These are phyloP conservation scores for Batillaria attramentaria DNA, from an alignment of 1,140 invertebrate genomes.

Conservation along the genomic window DNA sequence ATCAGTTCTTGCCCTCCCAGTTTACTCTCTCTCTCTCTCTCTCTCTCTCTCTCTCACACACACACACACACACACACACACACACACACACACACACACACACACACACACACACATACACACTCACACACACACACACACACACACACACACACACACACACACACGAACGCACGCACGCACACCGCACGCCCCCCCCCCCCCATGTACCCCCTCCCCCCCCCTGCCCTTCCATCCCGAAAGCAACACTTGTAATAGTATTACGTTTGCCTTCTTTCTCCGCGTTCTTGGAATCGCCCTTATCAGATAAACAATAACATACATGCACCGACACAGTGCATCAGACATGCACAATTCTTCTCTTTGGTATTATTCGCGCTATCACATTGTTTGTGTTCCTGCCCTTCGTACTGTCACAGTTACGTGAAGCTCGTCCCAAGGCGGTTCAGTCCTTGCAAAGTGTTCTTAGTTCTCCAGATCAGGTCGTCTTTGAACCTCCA, in stretches of 20 bases:
- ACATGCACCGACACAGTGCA: background rate
- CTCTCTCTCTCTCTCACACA: background rate
- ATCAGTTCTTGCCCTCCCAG: background rate
- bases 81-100: background rate
- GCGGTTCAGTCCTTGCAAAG: background rate
- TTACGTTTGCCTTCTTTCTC: background rate
- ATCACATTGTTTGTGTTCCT: background rate
- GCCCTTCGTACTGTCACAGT: background rate
- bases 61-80: background rate
- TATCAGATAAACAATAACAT: background rate
- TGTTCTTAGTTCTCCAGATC: background rate
- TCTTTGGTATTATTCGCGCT: background rate
- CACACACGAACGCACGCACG: too few relatives aligned
- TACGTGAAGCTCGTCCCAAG: background rate
- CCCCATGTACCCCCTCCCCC: too few relatives aligned
- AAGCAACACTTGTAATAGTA: background rate
- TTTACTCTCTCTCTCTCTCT: background rate
- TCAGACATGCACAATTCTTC: background rate
- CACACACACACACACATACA: background rate
- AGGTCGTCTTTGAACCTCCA: background rate
- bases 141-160: background rate
- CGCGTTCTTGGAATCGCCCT: background rate
- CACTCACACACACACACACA: background rate
- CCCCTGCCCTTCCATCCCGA: background rate
- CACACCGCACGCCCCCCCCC: too few relatives aligned